Evolutionary conservation across 2,888 invertebrate genomes (phyloP), one percentile per base, ranked within the genome.

Genomic region (Patella depressa): DNA sequence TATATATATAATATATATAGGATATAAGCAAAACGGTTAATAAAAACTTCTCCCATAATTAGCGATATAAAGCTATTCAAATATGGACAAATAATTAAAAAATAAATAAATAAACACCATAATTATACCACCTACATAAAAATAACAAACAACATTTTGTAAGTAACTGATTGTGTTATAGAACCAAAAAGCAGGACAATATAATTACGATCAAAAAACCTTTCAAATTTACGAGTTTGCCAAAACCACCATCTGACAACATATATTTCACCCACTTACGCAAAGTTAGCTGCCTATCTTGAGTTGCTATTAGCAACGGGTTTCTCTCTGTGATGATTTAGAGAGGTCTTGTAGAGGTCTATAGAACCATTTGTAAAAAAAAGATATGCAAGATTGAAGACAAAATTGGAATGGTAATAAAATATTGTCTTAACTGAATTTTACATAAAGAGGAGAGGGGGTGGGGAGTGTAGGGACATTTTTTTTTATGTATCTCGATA

Each of bases 191-290:
- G 65, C 65, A 65, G 65, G 24, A 65, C 65, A 65, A 65, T 65
- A 65, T 24, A 24, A 65, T 65, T 65, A 65, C 65, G 65, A 65
- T 65, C 65, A 65, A 65, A 65, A 65, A 65, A 19, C 65, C 24
- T 24, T 65, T 24, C 19, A 65, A 65, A 24, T 19, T 65, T 65
- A 65, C 65, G 65, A 65, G 24, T 65, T 75, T 75, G 75, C 75
- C 70, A 75, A 75, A 75, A 75, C 75, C 75, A 75, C 75, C 75
- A 70, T 75, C 70, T 71, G 45, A 75, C 75, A 75, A 75, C 75
- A 75, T 75, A 53, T 45, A 75, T 55, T 55, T 75, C 75, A 70
- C 70, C 70, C 75, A 70, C 70, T 75, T 71, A 59, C 55, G 71
- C 54, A 69, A 65, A 65, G 19, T 24, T 65, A 65, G 65, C 65